phyloP scores from a whole-genome alignment of 1,140 invertebrate species.

The Platyura marginata region DNA sequence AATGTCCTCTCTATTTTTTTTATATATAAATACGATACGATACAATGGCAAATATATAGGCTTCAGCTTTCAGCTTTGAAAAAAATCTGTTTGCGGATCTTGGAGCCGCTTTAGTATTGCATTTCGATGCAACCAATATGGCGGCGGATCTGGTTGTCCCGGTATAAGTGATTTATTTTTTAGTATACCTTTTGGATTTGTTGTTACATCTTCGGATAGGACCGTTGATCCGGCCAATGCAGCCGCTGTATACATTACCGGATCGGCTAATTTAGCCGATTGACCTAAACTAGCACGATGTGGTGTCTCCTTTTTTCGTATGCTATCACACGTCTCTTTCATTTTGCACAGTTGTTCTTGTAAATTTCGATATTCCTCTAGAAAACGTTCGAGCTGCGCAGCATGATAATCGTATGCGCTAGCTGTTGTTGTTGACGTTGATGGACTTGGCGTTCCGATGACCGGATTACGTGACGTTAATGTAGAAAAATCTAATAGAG shows the following conservation, averaged over 20 bases:
- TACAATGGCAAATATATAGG: too few species aligned
- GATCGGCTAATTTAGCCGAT: constrained; percentile 17
- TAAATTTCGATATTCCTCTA: constrained; percentile 53
- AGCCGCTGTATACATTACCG: constrained; percentile 20
- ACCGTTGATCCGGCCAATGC: constrained; percentile 6
- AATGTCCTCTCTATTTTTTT: too few species aligned
- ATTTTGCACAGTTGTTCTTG: constrained; percentile 56
- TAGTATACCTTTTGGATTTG: constrained; percentile 30
- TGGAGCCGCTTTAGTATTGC: constrained; percentile 23
- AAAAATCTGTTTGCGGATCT: constrained; percentile 14
- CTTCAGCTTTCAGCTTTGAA: constrained; percentile 18
- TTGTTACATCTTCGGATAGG: constrained; percentile 12
- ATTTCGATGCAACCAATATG: constrained; percentile 22
- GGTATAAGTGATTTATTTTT: constrained; percentile 34
- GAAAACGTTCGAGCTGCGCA: constrained; percentile 52
- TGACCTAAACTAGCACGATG: constrained; percentile 19
- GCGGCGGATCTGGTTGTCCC: constrained; percentile 22
- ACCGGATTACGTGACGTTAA: constrained; percentile 1
- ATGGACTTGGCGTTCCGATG: constrained; percentile 20
- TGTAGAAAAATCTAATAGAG: constrained; percentile 16
- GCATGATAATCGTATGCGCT: constrained; percentile 53
- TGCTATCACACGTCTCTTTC: constrained; percentile 52
- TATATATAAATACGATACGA: too few species aligned
- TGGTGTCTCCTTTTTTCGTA: constrained; percentile 30
- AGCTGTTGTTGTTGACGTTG: constrained; percentile 25